phyloP scores from a whole-genome alignment of 2,797 vertebrate species.

The Jordanella pulchra region DNA sequence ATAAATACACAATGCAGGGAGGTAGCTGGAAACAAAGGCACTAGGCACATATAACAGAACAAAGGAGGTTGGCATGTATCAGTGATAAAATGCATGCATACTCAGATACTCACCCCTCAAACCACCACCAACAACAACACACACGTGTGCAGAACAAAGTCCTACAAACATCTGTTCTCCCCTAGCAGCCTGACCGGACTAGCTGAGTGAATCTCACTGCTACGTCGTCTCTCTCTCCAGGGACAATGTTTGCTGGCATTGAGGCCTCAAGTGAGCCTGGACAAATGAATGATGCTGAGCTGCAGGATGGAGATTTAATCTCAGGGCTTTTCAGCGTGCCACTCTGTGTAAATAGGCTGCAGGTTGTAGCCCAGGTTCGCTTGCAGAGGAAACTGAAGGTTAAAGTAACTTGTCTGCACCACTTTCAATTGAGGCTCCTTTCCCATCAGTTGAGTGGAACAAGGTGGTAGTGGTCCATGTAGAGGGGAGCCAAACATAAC shows the following conservation, averaged over 20 bases:
- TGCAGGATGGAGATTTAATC: slow-evolving; percentile 70
- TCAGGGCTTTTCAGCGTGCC: slow-evolving; percentile 58
- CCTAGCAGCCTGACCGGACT: slow-evolving; percentile 58
- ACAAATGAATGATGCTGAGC: slow-evolving; percentile 72
- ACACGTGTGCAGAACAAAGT: slow-evolving; percentile 49
- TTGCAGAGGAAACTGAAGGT: slow-evolving; percentile 72
- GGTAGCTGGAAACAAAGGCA: slow-evolving; percentile 20
- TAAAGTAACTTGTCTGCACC: slow-evolving; percentile 66
- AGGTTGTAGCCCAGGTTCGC: slow-evolving; percentile 22
- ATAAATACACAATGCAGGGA: slow-evolving; percentile 32
- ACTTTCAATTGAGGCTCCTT: slow-evolving; percentile 40
- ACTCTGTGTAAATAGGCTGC: slow-evolving; percentile 64
- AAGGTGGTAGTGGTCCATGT: slow-evolving; percentile 45
- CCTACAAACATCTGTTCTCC: slow-evolving; percentile 57
- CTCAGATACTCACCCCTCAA: slow-evolving; percentile 7
- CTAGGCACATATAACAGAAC: not conserved
- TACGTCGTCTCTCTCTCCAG: slow-evolving; percentile 44
- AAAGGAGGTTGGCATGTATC: slow-evolving; percentile 38
- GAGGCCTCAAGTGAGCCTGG: slow-evolving; percentile 62
- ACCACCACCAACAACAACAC: not conserved
- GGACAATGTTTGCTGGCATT: slow-evolving; percentile 50
- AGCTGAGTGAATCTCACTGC: slow-evolving; percentile 56
- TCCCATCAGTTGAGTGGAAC: slow-evolving; percentile 41
- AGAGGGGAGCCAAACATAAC: slow-evolving; percentile 55
- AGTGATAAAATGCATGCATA: slow-evolving; percentile 15